These are phyloP conservation scores for Callospermophilus lateralis DNA, from an alignment of 2,113 vertebrate genomes.

Conservation along the genomic window DNA sequence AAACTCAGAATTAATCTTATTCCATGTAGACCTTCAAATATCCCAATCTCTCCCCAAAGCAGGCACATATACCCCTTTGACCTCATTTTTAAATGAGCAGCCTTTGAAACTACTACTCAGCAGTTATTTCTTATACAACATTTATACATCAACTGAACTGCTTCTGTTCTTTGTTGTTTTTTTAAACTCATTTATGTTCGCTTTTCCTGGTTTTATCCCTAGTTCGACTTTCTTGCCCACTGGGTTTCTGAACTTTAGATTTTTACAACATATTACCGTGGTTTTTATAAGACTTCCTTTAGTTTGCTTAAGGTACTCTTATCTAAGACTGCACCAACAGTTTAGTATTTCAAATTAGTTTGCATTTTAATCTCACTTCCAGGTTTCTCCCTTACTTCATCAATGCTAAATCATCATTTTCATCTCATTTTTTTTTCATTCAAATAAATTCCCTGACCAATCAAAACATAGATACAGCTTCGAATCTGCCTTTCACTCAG, in stretches of 20 bases:
- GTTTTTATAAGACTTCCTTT: background rate
- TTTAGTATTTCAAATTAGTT: background rate
- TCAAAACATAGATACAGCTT: background rate
- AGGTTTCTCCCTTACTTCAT: background rate
- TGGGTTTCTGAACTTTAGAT: background rate
- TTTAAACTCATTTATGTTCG: background rate
- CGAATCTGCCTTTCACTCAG: background rate
- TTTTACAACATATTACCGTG: background rate
- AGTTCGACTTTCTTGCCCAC: background rate
- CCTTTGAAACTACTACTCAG: background rate
- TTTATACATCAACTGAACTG: background rate
- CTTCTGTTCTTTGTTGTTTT: background rate
- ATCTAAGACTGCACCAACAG: background rate
- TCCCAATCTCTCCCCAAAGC: background rate
- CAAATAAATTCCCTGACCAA: background rate
- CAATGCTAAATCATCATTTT: background rate
- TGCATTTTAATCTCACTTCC: background rate
- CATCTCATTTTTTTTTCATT: background rate
- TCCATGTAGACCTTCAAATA: background rate
- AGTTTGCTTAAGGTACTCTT: background rate
- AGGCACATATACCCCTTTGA: background rate
- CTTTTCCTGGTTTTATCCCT: background rate
- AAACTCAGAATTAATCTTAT: background rate
- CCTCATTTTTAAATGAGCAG: constrained; percentile 1
- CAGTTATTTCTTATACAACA: background rate